Evolutionary conservation across 2,888 invertebrate genomes (phyloP).

Genomic region (Polia nebulosa): DNA sequence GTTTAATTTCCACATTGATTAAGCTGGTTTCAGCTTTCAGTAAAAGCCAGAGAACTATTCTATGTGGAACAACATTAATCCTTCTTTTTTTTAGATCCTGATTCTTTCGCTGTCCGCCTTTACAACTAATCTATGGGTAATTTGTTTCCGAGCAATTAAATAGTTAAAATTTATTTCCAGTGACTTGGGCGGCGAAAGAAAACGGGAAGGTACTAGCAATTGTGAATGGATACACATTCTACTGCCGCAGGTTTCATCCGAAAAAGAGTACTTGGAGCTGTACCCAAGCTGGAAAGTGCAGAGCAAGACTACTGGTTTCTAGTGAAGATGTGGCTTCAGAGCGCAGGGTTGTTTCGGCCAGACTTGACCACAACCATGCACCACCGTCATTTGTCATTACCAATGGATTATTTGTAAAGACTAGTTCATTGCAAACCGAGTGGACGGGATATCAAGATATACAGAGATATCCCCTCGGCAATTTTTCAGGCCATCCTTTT

Average conservation of each 20-base stretch:
- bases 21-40: neutral
- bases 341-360: constrained; percentile 18
- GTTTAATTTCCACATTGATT: neutral
- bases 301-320: constrained; percentile 35
- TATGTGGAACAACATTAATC: too few relatives aligned
- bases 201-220: constrained; percentile 63
- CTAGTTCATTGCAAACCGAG: neutral
- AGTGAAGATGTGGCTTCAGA: neutral
- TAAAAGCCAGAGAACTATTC: too few relatives aligned
- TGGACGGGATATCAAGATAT: neutral
- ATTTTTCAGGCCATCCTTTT: neutral
- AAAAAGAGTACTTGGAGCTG: constrained; percentile 50
- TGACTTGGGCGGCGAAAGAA: constrained; percentile 42
- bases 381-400: constrained; percentile 27
- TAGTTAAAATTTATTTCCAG: constrained; percentile 30
- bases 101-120: too few relatives aligned
- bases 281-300: constrained; percentile 34
- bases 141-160: neutral
- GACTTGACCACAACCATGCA: constrained; percentile 43
- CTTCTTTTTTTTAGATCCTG: too few relatives aligned
- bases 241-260: constrained; percentile 20
- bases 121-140: too few relatives aligned
- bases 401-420: constrained; percentile 33
- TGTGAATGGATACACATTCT: constrained; percentile 41
- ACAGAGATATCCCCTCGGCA: neutral